These are phyloP conservation scores for Saimiri boliviensis DNA, from an alignment of 2,113 vertebrate species.

Conservation along the genomic window DNA sequence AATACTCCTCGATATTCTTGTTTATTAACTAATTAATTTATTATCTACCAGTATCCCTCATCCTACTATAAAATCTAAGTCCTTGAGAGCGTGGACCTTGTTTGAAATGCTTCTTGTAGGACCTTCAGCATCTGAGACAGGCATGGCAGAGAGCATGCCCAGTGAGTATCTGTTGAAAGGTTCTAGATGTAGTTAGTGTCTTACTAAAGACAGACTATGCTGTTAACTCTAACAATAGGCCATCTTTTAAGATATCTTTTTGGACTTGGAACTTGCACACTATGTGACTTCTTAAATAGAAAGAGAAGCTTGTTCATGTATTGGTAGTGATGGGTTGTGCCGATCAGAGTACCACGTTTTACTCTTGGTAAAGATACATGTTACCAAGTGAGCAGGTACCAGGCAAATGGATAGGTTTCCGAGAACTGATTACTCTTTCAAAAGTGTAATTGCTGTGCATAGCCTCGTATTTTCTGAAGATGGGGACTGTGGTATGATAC, in stretches of 20 bases:
- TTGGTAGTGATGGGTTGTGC: background rate
- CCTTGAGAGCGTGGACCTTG: background rate
- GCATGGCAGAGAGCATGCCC: too few relatives aligned
- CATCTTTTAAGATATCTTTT: background rate
- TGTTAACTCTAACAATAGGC: background rate
- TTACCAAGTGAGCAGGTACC: background rate
- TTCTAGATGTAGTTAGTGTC: background rate
- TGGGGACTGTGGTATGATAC: background rate
- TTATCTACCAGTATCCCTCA: rapidly evolving
- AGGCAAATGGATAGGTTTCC: background rate
- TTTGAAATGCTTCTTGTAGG: background rate
- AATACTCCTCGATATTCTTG: background rate
- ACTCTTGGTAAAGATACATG: background rate
- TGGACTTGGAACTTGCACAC: background rate
- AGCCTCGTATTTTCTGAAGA: background rate
- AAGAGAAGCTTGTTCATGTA: background rate
- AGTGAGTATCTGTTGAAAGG: background rate
- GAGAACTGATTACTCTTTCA: background rate
- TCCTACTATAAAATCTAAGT: background rate
- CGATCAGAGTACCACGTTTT: background rate
- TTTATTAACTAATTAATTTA: background rate
- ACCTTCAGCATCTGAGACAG: background rate
- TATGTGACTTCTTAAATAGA: background rate
- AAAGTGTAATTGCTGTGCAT: background rate
- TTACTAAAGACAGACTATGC: background rate